A percentile compares a stretch with the other conserved stretches of the same genome.
Conservation (phyloP, 64 coral and sea anemone species). For the Pocillopora verrucosa region DNA sequence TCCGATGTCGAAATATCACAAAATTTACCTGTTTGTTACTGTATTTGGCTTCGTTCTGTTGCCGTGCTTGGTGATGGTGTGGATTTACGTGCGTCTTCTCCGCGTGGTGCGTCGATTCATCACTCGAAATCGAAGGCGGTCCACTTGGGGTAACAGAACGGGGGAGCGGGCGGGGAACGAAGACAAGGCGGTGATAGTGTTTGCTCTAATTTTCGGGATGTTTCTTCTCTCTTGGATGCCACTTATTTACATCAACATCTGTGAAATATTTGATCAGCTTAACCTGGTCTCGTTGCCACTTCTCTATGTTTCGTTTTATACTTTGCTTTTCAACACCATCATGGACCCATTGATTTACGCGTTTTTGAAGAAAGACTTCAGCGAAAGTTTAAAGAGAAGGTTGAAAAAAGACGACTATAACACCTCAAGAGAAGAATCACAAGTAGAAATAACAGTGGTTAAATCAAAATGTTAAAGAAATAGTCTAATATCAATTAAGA, state of each 20-base stretch:
- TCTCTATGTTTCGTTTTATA: slow-evolving; percentile 73
- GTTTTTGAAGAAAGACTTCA: slow-evolving; percentile 87
- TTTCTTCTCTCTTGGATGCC: slow-evolving; percentile 88
- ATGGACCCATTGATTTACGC: slow-evolving; percentile 83
- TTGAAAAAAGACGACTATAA: slow-evolving; percentile 12
- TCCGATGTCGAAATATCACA: slow-evolving; percentile 47
- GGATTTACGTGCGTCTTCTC: slow-evolving; percentile 67
- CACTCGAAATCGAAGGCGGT: slow-evolving; percentile 66
- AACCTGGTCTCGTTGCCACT: slow-evolving; percentile 57
- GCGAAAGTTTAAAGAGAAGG: slow-evolving; percentile 58
- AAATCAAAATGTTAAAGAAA: background rate
- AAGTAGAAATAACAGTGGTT: slow-evolving; percentile 5
- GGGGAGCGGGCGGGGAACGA: slow-evolving; percentile 89
- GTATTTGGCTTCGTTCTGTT: slow-evolving; percentile 68
- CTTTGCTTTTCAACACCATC: slow-evolving; percentile 79
- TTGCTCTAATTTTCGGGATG: slow-evolving; percentile 84
- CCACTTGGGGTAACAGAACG: slow-evolving; percentile 80
- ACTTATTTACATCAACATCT: slow-evolving; percentile 82
- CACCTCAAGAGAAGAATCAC: background rate
- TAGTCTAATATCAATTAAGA: no score
- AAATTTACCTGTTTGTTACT: slow-evolving; percentile 55
- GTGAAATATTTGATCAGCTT: slow-evolving; percentile 50
- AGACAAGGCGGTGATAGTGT: slow-evolving; percentile 79
- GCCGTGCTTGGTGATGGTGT: slow-evolving; percentile 75
- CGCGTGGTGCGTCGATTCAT: slow-evolving; percentile 73